Conservation (phyloP, 2,113 vertebrate genomes). For the Siniperca knerii region DNA sequence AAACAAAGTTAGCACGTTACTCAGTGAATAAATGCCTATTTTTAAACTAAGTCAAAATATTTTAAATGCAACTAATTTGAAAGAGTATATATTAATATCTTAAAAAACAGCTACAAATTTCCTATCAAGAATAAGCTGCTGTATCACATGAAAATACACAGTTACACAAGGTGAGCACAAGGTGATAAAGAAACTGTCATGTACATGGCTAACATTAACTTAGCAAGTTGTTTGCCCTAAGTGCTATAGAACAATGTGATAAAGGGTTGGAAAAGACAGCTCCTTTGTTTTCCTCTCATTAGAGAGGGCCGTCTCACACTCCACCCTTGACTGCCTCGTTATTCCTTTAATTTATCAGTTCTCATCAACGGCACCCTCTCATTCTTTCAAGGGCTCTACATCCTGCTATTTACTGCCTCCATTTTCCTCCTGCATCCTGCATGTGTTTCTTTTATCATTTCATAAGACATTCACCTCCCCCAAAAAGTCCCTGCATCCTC, state of each 20-base stretch:
- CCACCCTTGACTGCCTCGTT: slow-evolving; percentile 83
- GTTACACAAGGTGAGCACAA: slow-evolving; percentile 53
- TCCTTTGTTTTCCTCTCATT: slow-evolving; percentile 86
- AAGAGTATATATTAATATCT: background rate
- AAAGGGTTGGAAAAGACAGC: slow-evolving; percentile 78
- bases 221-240: slow-evolving; percentile 65
- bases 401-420: slow-evolving; percentile 68
- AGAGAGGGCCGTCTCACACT: slow-evolving; percentile 82
- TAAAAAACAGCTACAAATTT: background rate
- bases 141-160: background rate
- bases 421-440: slow-evolving; percentile 65
- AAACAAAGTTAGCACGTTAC: slow-evolving; percentile 3
- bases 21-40: background rate
- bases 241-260: slow-evolving; percentile 74
- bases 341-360: slow-evolving; percentile 87
- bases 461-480: slow-evolving; percentile 62
- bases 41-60: background rate
- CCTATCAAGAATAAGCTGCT: slow-evolving; percentile 10
- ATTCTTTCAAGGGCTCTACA: slow-evolving; percentile 80
- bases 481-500: slow-evolving; percentile 71
- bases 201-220: slow-evolving; percentile 66
- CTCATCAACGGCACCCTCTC: slow-evolving; percentile 81
- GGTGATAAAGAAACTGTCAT: slow-evolving; percentile 65
- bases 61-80: background rate
- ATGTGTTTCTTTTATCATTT: slow-evolving; percentile 76